phyloP scores from a whole-genome alignment of 2,797 vertebrate species.

The Hemitrygon akajei region DNA sequence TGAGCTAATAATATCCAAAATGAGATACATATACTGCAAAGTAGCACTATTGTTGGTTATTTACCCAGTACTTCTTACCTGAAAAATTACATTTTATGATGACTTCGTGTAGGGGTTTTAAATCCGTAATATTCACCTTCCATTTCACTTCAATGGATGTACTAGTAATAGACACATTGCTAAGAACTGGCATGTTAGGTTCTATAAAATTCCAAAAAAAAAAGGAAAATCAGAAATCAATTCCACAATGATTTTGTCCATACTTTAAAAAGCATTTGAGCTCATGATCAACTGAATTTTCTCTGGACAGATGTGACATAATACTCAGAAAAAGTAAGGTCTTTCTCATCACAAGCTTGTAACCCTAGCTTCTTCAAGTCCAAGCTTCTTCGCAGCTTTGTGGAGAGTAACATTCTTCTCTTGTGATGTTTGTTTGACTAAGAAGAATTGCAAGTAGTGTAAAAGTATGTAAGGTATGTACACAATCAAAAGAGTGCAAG shows the following conservation, averaged over 20 bases:
- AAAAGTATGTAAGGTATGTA: background rate
- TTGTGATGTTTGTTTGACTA: background rate
- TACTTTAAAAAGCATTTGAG: background rate
- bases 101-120: no score
- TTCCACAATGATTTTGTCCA: background rate
- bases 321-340: background rate
- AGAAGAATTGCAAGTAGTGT: background rate
- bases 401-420: background rate
- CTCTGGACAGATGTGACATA: background rate
- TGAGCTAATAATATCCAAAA: background rate
- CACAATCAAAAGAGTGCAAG: background rate
- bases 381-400: background rate
- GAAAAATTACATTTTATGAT: rapidly evolving
- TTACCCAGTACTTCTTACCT: background rate
- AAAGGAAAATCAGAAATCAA: background rate
- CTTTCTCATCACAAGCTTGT: background rate
- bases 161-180: rapidly evolving
- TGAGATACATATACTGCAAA: background rate
- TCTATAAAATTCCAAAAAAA: background rate
- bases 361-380: background rate
- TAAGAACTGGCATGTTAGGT: background rate
- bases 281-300: background rate
- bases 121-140: rapidly evolving
- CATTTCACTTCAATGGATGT: rapidly evolving
- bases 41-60: background rate